Conservation (phyloP, 2,113 vertebrate genomes). For the Pavo muticus region DNA sequence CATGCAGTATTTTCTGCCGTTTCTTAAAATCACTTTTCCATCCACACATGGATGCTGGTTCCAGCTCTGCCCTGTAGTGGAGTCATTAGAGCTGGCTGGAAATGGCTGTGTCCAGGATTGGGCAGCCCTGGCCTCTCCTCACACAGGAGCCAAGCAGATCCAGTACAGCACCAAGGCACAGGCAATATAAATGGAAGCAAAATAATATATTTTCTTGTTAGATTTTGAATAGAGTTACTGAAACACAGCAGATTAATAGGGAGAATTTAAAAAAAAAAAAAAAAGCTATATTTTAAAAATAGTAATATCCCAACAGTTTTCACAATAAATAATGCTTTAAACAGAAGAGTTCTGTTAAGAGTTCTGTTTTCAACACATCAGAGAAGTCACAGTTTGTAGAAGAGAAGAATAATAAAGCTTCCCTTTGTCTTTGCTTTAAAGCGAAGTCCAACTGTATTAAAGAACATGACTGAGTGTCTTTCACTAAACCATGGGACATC, state of each 20-base stretch:
- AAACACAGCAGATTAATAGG: neutral
- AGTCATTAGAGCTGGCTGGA: neutral
- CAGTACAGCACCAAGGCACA: neutral
- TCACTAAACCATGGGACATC: rapidly evolving
- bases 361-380: neutral
- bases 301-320: neutral
- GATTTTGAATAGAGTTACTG: neutral
- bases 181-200: neutral
- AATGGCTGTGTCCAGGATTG: rapidly evolving
- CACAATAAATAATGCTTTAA: neutral
- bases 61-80: neutral
- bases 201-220: neutral
- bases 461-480: neutral
- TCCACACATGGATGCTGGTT: neutral
- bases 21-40: neutral
- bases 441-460: neutral
- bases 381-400: neutral
- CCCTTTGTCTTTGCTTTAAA: neutral
- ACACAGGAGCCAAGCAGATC: neutral
- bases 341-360: neutral
- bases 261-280: neutral
- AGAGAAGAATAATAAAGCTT: neutral
- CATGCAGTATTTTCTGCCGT: neutral
- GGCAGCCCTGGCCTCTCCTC: neutral
- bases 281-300: neutral